Evolutionary conservation across 2,797 vertebrate species (phyloP), one percentile per base, ranked within the genome.

Genomic region (Enteromius thamalakanensis): DNA sequence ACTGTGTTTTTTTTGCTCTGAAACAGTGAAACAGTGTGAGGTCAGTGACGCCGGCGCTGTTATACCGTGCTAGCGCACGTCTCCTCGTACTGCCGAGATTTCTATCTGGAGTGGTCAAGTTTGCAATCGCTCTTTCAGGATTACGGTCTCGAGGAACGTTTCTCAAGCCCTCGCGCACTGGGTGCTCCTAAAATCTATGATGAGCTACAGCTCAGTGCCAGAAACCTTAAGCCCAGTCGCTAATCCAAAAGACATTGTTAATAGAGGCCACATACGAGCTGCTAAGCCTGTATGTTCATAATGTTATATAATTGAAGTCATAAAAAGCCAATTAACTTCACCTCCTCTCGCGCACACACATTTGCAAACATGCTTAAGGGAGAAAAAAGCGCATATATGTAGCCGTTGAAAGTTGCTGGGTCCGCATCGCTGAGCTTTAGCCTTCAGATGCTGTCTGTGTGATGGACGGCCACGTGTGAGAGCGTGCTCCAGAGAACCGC

Each of bases 241-340:
- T 94, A 95, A 95, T 95, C 94, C 94, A 93, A 92, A 92, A 92
- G 93, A 94, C 93, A 94, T 95, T 94, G 93, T 95, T 95, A 95
- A 95, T 94, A 91, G 94, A 94, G 94, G 94, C 94, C 94, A 94
- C 93, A 93, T 94, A 93, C 94, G 94, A 94, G 93, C 93, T 91
- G 93, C 93, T 95, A 95, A 95, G 94, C 94, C 93, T 94, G 92
- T 94, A 94, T 94, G 93, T 94, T 94, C 94, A 94, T 94, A 95
- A 95, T 95, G 93, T 94, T 95, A 94, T 94, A 94, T 95, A 95
- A 95, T 95, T 95, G 94, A 93, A 95, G 93, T 95, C 93, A 95
- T 95, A 95, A 95, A 95, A 95, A 95, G 94, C 92, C 94, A 94
- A 95, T 95, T 95, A 95, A 94, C 94, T 93, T 93, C 77, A 89